A percentile compares a stretch with the other conserved stretches of the same genome.
Evolutionary conservation across 1,140 invertebrate genomes (phyloP).

Genomic region (Meloidogyne hapla): DNA sequence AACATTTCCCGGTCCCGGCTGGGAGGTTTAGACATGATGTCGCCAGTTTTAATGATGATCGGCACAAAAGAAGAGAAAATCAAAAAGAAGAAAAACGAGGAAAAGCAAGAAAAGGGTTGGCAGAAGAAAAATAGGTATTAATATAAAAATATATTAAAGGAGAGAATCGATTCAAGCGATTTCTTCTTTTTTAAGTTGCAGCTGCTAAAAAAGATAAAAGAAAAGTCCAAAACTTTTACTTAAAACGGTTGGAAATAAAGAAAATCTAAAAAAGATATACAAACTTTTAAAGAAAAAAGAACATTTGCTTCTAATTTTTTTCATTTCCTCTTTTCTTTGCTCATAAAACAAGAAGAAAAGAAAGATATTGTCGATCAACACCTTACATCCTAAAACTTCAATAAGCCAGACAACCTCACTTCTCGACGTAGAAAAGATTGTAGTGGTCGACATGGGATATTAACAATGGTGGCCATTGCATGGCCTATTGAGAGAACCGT

Average conservation of each 20-base stretch:
- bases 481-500: not conserved
- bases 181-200: not conserved
- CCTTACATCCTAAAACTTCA: not conserved
- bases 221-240: not conserved
- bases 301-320: not conserved
- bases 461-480: not conserved
- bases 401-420: not conserved
- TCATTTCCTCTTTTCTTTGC: not conserved
- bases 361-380: slow-evolving; percentile 1
- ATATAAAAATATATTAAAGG: slow-evolving; percentile 6
- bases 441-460: too few species aligned
- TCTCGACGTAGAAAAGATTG: not conserved
- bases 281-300: not conserved
- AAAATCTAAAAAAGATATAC: too few species aligned
- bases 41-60: slow-evolving; percentile 8
- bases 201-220: not conserved
- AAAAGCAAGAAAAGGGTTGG: slow-evolving; percentile 17
- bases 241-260: not conserved
- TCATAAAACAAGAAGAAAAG: not conserved
- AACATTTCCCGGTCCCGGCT: slow-evolving; percentile 7
- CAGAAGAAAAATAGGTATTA: slow-evolving; percentile 1
- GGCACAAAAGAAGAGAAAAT: slow-evolving; percentile 12
- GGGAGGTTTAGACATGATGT: slow-evolving; percentile 16
- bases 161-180: not conserved
- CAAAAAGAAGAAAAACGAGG: slow-evolving; percentile 9